Percentiles rank a stretch among this genome's conserved stretches.
phyloP scores from a whole-genome alignment of 37 sponge, comb jelly and placozoan genomes.

The Bolinopsis microptera region DNA sequence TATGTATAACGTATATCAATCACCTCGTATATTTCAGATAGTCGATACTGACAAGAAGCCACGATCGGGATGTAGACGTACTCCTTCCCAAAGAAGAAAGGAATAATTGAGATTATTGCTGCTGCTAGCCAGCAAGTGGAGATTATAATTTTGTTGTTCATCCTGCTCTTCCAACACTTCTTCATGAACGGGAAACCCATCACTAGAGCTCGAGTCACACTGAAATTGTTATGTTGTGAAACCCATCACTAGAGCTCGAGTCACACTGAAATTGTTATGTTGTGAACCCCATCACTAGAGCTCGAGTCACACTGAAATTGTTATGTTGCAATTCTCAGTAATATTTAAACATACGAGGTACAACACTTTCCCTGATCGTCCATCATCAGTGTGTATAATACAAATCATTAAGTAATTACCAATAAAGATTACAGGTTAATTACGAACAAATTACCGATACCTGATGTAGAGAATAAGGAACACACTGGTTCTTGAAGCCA shows the following conservation, averaged over 20 bases:
- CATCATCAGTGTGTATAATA: too few species aligned
- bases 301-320: conserved; percentile 4
- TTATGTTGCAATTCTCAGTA: background rate
- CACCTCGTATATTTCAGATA: background rate
- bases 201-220: conserved; percentile 6
- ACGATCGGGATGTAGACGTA: background rate
- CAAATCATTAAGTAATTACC: too few species aligned
- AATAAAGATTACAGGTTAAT: too few species aligned
- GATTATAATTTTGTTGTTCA: conserved; percentile 10
- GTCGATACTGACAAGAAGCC: background rate
- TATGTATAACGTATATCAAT: background rate
- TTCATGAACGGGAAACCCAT: conserved; percentile 28
- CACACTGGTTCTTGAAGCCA: background rate
- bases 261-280: background rate
- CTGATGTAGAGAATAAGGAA: background rate
- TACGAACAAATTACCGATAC: too few species aligned
- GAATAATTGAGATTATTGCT: background rate
- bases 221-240: background rate
- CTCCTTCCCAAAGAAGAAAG: conserved; percentile 12
- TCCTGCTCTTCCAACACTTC: background rate
- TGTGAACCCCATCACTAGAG: background rate
- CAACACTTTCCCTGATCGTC: too few species aligned
- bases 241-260: conserved; percentile 3
- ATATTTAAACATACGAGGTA: background rate
- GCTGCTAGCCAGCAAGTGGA: background rate